A percentile compares a stretch with the other conserved stretches of the same genome.
Conservation (phyloP, 2,888 invertebrate genomes). For the Neoscelio sp. region DNA sequence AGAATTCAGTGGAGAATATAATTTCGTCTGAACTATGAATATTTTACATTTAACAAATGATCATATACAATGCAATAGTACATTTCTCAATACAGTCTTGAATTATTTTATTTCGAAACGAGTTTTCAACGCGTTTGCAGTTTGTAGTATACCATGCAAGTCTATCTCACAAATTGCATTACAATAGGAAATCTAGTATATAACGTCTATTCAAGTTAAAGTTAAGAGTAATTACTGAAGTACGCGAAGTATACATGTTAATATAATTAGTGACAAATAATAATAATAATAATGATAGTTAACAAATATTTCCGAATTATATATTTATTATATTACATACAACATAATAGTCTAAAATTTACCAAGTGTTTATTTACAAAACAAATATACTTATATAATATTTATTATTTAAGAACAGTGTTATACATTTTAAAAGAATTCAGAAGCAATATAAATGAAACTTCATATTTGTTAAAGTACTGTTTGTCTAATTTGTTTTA, state of each 20-base stretch:
- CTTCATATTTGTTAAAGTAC: no score
- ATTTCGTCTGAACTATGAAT: no score
- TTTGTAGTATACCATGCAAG: slow-evolving; percentile 7
- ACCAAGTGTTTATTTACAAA: slow-evolving; percentile 4
- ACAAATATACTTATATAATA: no score
- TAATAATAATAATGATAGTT: no score
- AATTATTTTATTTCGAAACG: slow-evolving; percentile 41
- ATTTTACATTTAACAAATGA: no score
- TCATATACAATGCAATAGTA: background rate
- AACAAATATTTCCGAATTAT: no score
- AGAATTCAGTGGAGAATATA: no score
- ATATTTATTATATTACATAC: background rate
- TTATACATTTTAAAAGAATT: background rate
- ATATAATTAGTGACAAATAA: no score
- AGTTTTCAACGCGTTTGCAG: slow-evolving; percentile 33
- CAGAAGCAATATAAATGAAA: no score
- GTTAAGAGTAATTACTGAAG: slow-evolving; percentile 20
- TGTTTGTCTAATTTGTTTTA: slow-evolving; percentile 50
- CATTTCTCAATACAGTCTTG: no score
- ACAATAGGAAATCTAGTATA: slow-evolving; percentile 36
- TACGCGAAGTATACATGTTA: no score
- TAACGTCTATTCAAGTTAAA: slow-evolving; percentile 19
- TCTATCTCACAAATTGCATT: slow-evolving; percentile 39
- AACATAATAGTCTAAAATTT: slow-evolving; percentile 1
- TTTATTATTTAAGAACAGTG: no score